These are phyloP conservation scores for Pentamera pediparva DNA, from an alignment of 53 echinoderm and acorn worm species.

Conservation along the genomic window DNA sequence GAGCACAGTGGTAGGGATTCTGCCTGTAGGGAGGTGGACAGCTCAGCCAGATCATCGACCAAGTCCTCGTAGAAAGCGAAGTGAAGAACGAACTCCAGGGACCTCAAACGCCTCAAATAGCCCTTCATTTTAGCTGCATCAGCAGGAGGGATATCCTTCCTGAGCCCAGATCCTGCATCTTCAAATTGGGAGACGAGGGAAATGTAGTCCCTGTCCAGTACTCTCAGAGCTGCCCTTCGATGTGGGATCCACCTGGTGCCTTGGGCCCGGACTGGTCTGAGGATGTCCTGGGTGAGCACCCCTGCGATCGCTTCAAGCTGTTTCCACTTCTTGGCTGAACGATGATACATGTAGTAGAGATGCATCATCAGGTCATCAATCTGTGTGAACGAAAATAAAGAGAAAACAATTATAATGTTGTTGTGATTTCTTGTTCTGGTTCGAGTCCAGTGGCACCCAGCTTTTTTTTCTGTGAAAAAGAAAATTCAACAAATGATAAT, in stretches of 20 bases:
- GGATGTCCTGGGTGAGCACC: slow-evolving; percentile 29
- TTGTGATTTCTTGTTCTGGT: background rate
- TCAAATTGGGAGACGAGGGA: slow-evolving; percentile 36
- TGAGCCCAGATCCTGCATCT: slow-evolving; percentile 12
- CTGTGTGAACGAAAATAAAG: background rate
- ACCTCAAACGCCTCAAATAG: slow-evolving; percentile 35
- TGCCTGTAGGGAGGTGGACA: slow-evolving; percentile 45
- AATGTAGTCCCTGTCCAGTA: slow-evolving; percentile 38
- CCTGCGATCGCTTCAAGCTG: slow-evolving; percentile 43
- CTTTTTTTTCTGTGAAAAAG: background rate
- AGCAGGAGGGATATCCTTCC: slow-evolving; percentile 5
- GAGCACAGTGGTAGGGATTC: slow-evolving; percentile 41
- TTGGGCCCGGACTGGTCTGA: slow-evolving; percentile 47
- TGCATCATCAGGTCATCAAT: slow-evolving; percentile 52
- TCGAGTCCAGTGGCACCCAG: background rate
- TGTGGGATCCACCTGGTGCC: slow-evolving; percentile 56
- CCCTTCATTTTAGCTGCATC: slow-evolving; percentile 54
- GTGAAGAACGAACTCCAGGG: slow-evolving; percentile 41
- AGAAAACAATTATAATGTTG: background rate
- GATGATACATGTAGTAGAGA: slow-evolving; percentile 37
- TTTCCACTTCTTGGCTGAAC: slow-evolving; percentile 49
- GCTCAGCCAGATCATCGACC: slow-evolving; percentile 37
- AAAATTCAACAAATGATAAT: background rate
- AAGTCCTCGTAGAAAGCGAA: slow-evolving; percentile 52
- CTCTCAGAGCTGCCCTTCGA: slow-evolving; percentile 31